These are phyloP conservation scores for Saccostrea echinata DNA, from an alignment of 1,140 invertebrate genomes.

Conservation along the genomic window DNA sequence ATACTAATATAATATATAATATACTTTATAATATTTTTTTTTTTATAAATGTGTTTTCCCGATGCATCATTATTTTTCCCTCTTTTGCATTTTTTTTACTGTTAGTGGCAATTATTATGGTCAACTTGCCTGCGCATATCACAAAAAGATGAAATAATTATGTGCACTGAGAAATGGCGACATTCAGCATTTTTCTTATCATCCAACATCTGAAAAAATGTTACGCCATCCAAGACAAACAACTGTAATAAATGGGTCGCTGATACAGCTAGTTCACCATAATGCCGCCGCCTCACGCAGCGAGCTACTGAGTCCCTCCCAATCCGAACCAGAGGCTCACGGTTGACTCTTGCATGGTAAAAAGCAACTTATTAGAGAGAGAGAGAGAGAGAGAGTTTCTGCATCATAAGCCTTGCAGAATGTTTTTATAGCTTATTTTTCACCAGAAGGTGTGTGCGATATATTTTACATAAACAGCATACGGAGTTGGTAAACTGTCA, in stretches of 20 bases:
- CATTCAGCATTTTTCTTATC: slow-evolving; percentile 7
- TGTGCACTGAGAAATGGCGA: not conserved
- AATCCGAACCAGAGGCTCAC: not conserved
- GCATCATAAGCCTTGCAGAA: no score
- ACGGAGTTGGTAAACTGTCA: not conserved
- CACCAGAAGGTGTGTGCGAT: no score
- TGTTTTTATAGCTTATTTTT: no score
- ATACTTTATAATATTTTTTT: no score
- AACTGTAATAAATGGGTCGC: not conserved
- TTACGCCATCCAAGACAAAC: slow-evolving; percentile 27
- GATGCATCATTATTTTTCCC: no score
- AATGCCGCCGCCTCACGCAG: not conserved
- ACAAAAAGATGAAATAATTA: slow-evolving; percentile 2
- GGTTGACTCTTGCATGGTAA: not conserved
- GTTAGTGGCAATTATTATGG: no score
- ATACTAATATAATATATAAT: no score
- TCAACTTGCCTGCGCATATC: no score
- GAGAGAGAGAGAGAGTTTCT: not conserved
- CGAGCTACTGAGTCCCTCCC: not conserved
- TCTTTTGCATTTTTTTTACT: no score
- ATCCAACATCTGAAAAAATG: slow-evolving; percentile 32
- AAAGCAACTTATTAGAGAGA: not conserved
- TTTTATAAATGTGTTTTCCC: not conserved
- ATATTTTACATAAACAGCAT: not conserved
- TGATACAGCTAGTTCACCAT: not conserved